Evolutionary conservation across 1,140 invertebrate genomes (phyloP).

Genomic region (Formica exsecta): DNA sequence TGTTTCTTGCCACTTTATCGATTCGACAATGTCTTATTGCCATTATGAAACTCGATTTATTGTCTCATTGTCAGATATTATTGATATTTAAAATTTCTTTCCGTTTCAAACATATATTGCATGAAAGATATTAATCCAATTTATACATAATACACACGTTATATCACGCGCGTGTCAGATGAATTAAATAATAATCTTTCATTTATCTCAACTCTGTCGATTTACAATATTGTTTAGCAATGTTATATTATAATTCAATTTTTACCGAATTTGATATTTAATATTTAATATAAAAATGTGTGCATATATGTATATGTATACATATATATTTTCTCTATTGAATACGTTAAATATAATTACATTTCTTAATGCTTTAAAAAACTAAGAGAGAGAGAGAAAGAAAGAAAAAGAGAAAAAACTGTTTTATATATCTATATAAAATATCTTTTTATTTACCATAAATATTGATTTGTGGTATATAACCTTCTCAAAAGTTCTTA

Average conservation of each 20-base stretch:
- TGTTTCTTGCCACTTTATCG: neutral
- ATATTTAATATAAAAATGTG: neutral
- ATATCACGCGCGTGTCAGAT: neutral
- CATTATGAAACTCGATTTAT: constrained; percentile 29
- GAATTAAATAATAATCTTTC: neutral
- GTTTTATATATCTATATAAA: too few relatives aligned
- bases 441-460: neutral
- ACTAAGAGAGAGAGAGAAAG: too few relatives aligned
- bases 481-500: neutral
- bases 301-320: too few relatives aligned
- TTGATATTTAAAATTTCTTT: constrained; percentile 1
- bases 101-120: neutral
- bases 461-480: neutral
- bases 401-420: too few relatives aligned
- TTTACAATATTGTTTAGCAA: neutral
- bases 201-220: neutral
- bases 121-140: constrained; percentile 4
- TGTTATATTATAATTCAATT: constrained; percentile 6
- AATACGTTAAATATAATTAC: neutral
- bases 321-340: neutral
- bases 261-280: neutral
- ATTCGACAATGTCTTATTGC: neutral
- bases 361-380: neutral
- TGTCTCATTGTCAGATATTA: neutral
- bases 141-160: neutral